These are phyloP conservation scores for Chamaea fasciata DNA, from an alignment of 2,113 vertebrate species.

Conservation along the genomic window DNA sequence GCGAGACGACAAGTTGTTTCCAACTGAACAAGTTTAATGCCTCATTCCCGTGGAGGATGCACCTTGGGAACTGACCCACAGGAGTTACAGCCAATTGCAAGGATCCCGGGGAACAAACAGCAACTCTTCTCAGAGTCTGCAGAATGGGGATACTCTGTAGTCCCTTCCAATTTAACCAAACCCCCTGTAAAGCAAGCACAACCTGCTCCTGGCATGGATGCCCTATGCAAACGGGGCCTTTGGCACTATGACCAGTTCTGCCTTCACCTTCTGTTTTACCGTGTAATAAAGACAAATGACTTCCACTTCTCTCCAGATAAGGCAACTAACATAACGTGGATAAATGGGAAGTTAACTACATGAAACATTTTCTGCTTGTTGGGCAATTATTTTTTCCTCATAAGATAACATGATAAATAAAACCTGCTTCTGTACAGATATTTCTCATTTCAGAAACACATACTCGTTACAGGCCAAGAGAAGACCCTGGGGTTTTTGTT, in stretches of 20 bases:
- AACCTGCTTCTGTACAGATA: slow-evolving; percentile 79
- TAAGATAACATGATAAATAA: slow-evolving; percentile 77
- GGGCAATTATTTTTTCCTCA: slow-evolving; percentile 58
- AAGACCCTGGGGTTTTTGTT: slow-evolving; percentile 52
- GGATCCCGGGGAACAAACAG: not conserved
- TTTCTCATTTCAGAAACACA: slow-evolving; percentile 71
- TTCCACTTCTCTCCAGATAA: slow-evolving; percentile 62
- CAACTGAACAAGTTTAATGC: slow-evolving; percentile 21
- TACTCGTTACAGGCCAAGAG: slow-evolving; percentile 71
- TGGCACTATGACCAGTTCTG: slow-evolving; percentile 14
- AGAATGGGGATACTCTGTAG: not conserved
- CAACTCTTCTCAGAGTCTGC: not conserved
- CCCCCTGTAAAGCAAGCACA: not conserved
- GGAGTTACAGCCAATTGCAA: slow-evolving; percentile 20
- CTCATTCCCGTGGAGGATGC: slow-evolving; percentile 8
- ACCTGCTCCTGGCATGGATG: not conserved
- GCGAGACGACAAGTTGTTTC: not conserved
- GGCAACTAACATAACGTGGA: slow-evolving; percentile 67
- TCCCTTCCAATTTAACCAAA: slow-evolving; percentile 42
- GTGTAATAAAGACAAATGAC: slow-evolving; percentile 31
- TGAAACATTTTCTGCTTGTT: slow-evolving; percentile 52
- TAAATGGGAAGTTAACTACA: slow-evolving; percentile 64
- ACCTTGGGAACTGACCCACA: not conserved
- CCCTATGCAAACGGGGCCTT: not conserved
- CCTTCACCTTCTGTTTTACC: slow-evolving; percentile 43